phyloP scores from a whole-genome alignment of 2,888 invertebrate species.

The Scrobipalpa costella region DNA sequence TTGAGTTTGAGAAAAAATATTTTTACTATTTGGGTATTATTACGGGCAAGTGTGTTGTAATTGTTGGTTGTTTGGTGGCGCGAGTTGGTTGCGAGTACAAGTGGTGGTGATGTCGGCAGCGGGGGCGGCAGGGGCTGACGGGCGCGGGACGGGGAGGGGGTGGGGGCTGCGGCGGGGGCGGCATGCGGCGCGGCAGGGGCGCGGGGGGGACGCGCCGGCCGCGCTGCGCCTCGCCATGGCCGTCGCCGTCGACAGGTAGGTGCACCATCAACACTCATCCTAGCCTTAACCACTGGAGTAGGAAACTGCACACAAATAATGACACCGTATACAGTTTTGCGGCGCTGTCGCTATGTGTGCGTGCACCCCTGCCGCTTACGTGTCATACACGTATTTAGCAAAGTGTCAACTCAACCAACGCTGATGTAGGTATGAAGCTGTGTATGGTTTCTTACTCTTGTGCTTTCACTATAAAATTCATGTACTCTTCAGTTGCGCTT shows the following conservation, averaged over 20 bases:
- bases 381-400: no score
- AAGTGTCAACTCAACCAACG: no score
- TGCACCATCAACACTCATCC: conserved; percentile 1
- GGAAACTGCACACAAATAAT: background rate
- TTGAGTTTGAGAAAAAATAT: no score
- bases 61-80: conserved; percentile 8
- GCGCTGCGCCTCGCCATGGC: conserved; percentile 40
- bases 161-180: conserved; percentile 27
- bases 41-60: conserved; percentile 4
- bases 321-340: background rate
- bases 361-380: no score
- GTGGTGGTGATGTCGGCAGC: conserved; percentile 27
- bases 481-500: no score
- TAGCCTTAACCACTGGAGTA: background rate
- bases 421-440: no score
- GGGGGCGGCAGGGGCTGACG: conserved; percentile 27
- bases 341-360: no score
- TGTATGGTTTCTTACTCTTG: no score
- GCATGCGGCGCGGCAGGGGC: conserved; percentile 23
- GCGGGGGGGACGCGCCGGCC: conserved; percentile 34
- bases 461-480: no score
- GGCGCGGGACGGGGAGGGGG: no score
- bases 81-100: conserved; percentile 28
- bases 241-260: conserved; percentile 41
- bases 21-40: no score